These are phyloP conservation scores for Orbicella faveolata DNA, from an alignment of 64 coral and sea anemone genomes.

Conservation along the genomic window DNA sequence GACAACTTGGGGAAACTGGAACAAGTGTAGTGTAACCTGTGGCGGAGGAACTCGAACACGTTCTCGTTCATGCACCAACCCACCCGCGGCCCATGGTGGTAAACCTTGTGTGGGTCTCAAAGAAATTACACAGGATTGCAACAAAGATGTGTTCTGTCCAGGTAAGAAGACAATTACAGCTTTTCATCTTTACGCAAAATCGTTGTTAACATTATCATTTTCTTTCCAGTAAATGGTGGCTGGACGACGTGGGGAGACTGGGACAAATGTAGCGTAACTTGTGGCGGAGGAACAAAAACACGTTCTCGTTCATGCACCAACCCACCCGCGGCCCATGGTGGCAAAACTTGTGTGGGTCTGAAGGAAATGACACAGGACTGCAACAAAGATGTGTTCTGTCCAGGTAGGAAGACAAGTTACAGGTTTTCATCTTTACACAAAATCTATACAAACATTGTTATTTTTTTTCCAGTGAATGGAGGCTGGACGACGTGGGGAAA, in stretches of 20 bases:
- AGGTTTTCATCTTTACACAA: too few species aligned
- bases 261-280: neutral
- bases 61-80: slow-evolving; percentile 7
- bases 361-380: neutral
- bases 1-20: neutral
- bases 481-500: slow-evolving; percentile 7
- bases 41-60: neutral
- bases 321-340: neutral
- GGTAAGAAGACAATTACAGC: too few species aligned
- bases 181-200: too few species aligned
- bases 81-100: neutral
- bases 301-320: neutral
- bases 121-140: too few species aligned
- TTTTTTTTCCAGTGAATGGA: neutral
- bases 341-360: neutral
- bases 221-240: neutral
- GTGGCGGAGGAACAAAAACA: neutral
- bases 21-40: neutral
- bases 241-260: neutral
- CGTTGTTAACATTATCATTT: neutral
- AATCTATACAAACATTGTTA: too few species aligned
- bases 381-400: neutral
- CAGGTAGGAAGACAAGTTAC: neutral
- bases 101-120: too few species aligned
- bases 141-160: too few species aligned